These are phyloP conservation scores for Lepidocolaptes lacrymiger DNA, from an alignment of 2,797 vertebrate genomes.

Conservation along the genomic window DNA sequence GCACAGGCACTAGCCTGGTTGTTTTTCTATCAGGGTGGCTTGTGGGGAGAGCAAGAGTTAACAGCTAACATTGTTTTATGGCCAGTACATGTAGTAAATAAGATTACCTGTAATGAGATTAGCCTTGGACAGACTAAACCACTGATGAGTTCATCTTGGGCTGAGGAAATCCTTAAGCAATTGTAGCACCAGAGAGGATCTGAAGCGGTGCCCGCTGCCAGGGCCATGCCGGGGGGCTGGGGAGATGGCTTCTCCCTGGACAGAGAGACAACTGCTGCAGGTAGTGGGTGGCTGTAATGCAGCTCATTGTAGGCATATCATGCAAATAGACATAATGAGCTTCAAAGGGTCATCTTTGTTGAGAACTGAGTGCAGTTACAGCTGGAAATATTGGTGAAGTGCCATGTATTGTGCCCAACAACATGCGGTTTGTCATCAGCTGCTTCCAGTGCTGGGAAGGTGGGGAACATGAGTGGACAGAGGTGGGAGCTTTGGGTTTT, in stretches of 20 bases:
- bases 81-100: conserved; percentile 35
- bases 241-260: background rate
- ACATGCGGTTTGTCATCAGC: background rate
- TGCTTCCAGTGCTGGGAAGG: background rate
- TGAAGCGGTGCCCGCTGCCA: background rate
- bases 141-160: conserved; percentile 49
- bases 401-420: background rate
- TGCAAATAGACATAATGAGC: background rate
- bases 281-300: background rate
- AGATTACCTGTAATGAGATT: conserved; percentile 67
- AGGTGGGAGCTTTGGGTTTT: background rate
- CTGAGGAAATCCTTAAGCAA: conserved; percentile 41
- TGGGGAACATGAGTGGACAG: fast-evolving
- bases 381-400: background rate
- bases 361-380: background rate
- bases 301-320: background rate
- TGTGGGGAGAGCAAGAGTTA: conserved; percentile 26
- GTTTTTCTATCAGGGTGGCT: background rate
- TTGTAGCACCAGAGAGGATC: background rate
- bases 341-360: background rate
- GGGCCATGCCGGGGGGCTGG: background rate
- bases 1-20: background rate
- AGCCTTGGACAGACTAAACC: conserved; percentile 33
- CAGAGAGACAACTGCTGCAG: background rate
- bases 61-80: background rate